phyloP scores from a whole-genome alignment of 2,797 vertebrate species.

The Varecia variegata region DNA sequence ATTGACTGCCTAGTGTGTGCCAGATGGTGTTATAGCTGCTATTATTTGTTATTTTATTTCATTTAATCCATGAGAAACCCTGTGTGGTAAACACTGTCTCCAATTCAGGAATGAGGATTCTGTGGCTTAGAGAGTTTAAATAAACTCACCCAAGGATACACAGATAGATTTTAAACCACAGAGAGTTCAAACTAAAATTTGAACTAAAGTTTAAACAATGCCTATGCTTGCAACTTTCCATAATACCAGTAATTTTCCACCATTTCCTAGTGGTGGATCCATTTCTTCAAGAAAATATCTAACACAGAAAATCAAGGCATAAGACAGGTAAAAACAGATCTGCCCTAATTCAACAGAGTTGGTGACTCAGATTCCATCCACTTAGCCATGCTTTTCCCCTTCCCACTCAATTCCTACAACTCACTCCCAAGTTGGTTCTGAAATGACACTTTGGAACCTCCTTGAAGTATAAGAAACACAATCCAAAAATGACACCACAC shows the following conservation, averaged over 20 bases:
- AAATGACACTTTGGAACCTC: not conserved
- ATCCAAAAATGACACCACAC: not conserved
- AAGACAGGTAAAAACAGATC: not conserved
- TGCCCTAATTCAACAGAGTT: not conserved
- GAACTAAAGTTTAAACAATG: not conserved
- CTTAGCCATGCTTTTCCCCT: not conserved
- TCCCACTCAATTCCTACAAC: not conserved
- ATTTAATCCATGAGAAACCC: not conserved
- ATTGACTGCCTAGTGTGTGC: not conserved
- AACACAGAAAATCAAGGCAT: not conserved
- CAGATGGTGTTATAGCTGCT: not conserved
- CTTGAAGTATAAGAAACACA: not conserved
- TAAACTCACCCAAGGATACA: not conserved
- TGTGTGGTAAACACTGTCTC: not conserved
- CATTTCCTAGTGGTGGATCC: not conserved
- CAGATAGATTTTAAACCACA: not conserved
- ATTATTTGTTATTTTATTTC: not conserved
- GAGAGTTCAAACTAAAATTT: conserved; percentile 1
- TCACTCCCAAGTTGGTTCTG: not conserved
- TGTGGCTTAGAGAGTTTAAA: not conserved
- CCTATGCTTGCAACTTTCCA: not conserved
- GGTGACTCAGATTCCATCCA: not conserved
- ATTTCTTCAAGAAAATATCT: not conserved
- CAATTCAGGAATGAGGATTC: not conserved
- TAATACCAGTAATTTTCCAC: not conserved